Percentiles rank a stretch among this genome's conserved stretches.
Evolutionary conservation across 2,797 vertebrate genomes (phyloP).

Genomic region (Eulemur coronatus): DNA sequence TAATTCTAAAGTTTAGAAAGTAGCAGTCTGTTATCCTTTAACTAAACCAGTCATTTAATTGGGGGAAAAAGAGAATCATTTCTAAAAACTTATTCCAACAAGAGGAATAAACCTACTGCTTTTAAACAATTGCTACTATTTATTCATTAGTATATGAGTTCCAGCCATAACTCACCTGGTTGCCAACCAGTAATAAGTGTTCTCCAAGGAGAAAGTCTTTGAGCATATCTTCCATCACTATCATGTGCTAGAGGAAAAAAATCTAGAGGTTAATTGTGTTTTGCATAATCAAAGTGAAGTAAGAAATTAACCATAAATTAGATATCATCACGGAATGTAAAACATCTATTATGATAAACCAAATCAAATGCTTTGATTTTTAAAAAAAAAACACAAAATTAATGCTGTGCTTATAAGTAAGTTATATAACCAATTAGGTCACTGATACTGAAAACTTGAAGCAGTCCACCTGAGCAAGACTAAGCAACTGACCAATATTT

Average conservation of each 20-base stretch:
- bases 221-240: constrained; percentile 98
- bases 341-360: not conserved
- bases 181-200: constrained; percentile 96
- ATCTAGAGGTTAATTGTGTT: constrained; percentile 16
- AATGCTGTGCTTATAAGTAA: constrained; percentile 34
- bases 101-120: not conserved
- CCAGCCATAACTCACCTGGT: constrained; percentile 91
- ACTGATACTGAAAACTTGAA: not conserved
- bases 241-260: constrained; percentile 90
- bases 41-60: not conserved
- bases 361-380: not conserved
- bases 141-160: not conserved
- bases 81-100: not conserved
- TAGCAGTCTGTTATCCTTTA: not conserved
- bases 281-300: not conserved
- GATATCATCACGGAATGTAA: not conserved
- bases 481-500: constrained; percentile 9
- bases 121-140: not conserved
- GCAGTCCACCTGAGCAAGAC: not conserved
- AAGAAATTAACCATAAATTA: not conserved
- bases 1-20: not conserved
- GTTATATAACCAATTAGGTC: not conserved
- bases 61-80: not conserved
- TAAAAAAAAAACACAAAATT: not conserved
- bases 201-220: constrained; percentile 98